Percentiles rank a stretch among this genome's conserved stretches.
These are phyloP conservation scores for Macrosteles quadrilineatus DNA, from an alignment of 1,140 invertebrate species.

Conservation along the genomic window DNA sequence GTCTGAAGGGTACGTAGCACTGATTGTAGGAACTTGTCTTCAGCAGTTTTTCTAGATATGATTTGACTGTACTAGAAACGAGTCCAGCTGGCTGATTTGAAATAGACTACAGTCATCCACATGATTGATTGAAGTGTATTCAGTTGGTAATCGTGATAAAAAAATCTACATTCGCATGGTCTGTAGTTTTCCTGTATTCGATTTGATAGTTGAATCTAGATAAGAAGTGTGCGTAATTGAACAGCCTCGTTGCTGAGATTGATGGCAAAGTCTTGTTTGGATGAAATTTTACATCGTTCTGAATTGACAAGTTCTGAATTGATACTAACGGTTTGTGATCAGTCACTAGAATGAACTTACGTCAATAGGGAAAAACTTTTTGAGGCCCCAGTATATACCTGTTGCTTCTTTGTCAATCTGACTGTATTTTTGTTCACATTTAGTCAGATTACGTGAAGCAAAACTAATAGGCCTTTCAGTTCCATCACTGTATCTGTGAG, in stretches of 20 bases:
- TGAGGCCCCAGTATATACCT: slow-evolving; percentile 38
- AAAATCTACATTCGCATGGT: not conserved
- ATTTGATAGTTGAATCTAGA: not conserved
- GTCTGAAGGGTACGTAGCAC: no score
- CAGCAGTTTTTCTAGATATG: no score
- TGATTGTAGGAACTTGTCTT: no score
- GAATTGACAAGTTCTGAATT: no score
- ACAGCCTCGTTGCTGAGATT: not conserved
- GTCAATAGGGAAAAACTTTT: slow-evolving; percentile 48
- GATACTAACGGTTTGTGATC: not conserved
- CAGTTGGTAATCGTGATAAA: not conserved
- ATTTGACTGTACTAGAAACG: not conserved
- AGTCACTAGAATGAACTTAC: not conserved
- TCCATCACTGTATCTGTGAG: slow-evolving; percentile 49
- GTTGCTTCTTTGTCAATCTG: slow-evolving; percentile 54
- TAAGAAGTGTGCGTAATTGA: not conserved
- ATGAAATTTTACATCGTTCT: no score
- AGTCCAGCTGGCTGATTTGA: not conserved
- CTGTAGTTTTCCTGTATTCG: not conserved
- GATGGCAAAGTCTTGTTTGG: not conserved
- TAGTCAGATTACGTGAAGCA: slow-evolving; percentile 50
- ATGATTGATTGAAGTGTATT: not conserved
- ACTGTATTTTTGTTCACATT: slow-evolving; percentile 42
- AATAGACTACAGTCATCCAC: not conserved
- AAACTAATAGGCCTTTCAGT: slow-evolving; percentile 51